Conservation (phyloP, 1,140 invertebrate genomes). For the Sminthurinus signatus region DNA sequence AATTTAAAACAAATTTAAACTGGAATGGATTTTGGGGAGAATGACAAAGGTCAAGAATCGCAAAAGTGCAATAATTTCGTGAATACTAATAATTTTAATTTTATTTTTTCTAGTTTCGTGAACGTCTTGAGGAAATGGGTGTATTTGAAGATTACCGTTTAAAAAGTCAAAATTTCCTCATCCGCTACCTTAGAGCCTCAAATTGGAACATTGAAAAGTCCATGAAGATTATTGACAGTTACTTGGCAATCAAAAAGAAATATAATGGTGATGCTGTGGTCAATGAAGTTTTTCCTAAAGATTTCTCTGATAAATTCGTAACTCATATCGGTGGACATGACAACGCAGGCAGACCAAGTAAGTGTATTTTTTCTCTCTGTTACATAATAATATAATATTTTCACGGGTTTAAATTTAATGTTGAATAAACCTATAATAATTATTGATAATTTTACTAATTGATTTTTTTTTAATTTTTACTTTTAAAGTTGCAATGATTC, state of each 20-base stretch:
- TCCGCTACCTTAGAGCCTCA: not conserved
- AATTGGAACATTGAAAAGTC: not conserved
- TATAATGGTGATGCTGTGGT: not conserved
- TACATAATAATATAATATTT: not conserved
- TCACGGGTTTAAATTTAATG: too few species aligned
- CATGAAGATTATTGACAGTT: not conserved
- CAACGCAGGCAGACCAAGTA: constrained; percentile 3
- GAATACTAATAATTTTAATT: too few species aligned
- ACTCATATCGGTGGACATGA: constrained; percentile 1
- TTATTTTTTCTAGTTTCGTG: too few species aligned
- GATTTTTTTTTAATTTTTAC: not conserved
- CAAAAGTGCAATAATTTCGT: too few species aligned
- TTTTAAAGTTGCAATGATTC: constrained; percentile 6
- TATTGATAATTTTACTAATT: too few species aligned
- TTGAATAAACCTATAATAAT: too few species aligned
- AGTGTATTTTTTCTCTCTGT: not conserved
- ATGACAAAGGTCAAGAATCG: too few species aligned
- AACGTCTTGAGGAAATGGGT: too few species aligned
- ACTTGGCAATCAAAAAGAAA: not conserved
- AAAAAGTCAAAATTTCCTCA: not conserved
- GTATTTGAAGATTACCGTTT: not conserved
- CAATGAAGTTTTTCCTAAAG: not conserved
- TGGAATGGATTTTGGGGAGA: too few species aligned
- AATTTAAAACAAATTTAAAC: too few species aligned
- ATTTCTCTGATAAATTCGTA: not conserved